A percentile compares a stretch with the other conserved stretches of the same genome.
Conservation (phyloP, 2,888 invertebrate species). For the Apantesis nais region DNA sequence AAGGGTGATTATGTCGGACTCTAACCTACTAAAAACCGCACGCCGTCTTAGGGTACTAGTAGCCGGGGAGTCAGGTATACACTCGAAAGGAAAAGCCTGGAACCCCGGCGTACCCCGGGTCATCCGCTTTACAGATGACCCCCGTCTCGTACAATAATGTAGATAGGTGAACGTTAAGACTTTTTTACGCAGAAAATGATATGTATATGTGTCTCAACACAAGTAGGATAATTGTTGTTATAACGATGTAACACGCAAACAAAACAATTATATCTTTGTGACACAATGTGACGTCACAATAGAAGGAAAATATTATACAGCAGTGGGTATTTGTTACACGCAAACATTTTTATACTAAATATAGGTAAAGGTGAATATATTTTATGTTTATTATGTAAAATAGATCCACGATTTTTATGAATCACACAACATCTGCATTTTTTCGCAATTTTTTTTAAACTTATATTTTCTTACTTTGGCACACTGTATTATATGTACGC, state of each 20-base stretch:
- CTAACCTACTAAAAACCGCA: too few species aligned
- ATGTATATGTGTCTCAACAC: conserved; percentile 13
- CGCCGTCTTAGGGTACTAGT: too few species aligned
- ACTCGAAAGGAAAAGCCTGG: too few species aligned
- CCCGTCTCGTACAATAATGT: too few species aligned
- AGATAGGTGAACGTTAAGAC: too few species aligned
- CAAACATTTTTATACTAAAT: conserved; percentile 43
- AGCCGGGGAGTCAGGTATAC: too few species aligned
- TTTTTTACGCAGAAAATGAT: background rate
- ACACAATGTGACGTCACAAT: conserved; percentile 59
- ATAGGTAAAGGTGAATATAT: background rate
- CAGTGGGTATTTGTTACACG: conserved; percentile 39
- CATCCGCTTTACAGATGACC: too few species aligned
- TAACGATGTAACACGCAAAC: conserved; percentile 52
- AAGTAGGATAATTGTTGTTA: conserved; percentile 46
- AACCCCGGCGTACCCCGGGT: too few species aligned
- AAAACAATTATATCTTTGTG: conserved; percentile 53
- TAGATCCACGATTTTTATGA: too few species aligned
- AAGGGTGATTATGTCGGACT: too few species aligned
- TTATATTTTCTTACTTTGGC: too few species aligned
- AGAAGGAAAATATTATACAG: conserved; percentile 52
- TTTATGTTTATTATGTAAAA: background rate
- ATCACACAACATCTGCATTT: background rate
- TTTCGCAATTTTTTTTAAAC: too few species aligned
- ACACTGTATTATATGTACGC: background rate